Conservation (phyloP, 2,113 vertebrate species). For the Porphyrio hochstetteri region DNA sequence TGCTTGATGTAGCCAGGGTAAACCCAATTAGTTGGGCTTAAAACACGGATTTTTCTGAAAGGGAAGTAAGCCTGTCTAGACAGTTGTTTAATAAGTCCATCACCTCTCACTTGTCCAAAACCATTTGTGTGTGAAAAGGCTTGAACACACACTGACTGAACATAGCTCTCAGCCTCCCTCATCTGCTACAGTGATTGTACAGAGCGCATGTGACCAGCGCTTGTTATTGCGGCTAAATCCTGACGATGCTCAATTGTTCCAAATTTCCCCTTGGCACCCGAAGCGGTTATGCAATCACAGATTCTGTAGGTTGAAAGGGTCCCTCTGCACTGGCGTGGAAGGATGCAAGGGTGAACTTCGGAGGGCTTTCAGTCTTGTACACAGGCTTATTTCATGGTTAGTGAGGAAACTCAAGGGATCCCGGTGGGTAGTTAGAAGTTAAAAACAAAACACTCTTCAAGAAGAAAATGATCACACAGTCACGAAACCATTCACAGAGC, state of each 20-base stretch:
- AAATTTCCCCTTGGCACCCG: constrained; percentile 39
- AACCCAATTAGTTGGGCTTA: constrained; percentile 5
- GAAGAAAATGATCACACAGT: background rate
- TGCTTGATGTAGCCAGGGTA: constrained; percentile 21
- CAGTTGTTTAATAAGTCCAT: constrained; percentile 57
- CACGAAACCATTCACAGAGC: background rate
- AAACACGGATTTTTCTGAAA: constrained; percentile 37
- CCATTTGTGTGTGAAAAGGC: constrained; percentile 45
- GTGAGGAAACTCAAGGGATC: background rate
- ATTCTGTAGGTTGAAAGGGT: constrained; percentile 22
- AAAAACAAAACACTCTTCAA: constrained; percentile 4
- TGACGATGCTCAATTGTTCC: constrained; percentile 46
- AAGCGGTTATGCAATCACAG: constrained; percentile 41
- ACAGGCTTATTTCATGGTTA: background rate
- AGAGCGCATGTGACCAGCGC: constrained; percentile 22
- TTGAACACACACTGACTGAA: background rate
- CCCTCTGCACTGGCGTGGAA: background rate
- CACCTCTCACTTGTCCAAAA: constrained; percentile 41
- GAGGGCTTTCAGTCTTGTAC: background rate
- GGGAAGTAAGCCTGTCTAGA: constrained; percentile 57
- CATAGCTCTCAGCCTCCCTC: background rate
- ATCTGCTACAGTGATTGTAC: constrained; percentile 24
- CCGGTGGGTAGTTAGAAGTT: background rate
- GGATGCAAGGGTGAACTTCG: background rate
- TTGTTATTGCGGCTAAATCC: constrained; percentile 61